Percentiles rank a stretch among this genome's conserved stretches.
Evolutionary conservation across 37 sponge, comb jelly and placozoan species (phyloP).

Genomic region (Spongia lamella): DNA sequence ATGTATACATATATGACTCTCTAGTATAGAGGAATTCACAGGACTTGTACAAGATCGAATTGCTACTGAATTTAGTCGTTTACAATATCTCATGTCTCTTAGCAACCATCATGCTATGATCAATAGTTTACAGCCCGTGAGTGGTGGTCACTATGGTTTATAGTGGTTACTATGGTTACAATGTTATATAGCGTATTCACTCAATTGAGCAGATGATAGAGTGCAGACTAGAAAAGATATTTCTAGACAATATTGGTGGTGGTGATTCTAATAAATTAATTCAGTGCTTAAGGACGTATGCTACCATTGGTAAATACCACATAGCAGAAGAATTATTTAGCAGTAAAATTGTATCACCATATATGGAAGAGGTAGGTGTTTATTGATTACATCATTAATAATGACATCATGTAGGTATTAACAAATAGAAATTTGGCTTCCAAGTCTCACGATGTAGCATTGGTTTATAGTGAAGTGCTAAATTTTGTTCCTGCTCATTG

Average conservation of each 20-base stretch:
- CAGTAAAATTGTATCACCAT: conserved; percentile 50
- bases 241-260: conserved; percentile 40
- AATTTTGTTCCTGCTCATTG: conserved; percentile 63
- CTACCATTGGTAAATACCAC: conserved; percentile 54
- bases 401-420: conserved; percentile 37
- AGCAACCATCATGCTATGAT: conserved; percentile 61
- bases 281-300: conserved; percentile 82
- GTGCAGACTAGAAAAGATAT: conserved; percentile 53
- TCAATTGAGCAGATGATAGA: conserved; percentile 61
- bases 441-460: conserved; percentile 63
- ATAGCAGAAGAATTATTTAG: conserved; percentile 81
- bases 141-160: neutral
- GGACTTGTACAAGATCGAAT: conserved; percentile 70
- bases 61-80: conserved; percentile 85
- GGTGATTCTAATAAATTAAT: conserved; percentile 46
- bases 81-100: conserved; percentile 71
- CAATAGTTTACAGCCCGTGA: conserved; percentile 61
- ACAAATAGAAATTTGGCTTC: conserved; percentile 28
- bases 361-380: conserved; percentile 68
- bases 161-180: neutral
- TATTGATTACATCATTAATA: neutral
- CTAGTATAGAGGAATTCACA: conserved; percentile 15
- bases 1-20: too few species aligned
- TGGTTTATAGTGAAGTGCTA: conserved; percentile 70
- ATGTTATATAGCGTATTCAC: conserved; percentile 66